Conservation (phyloP, 2,888 invertebrate genomes). For the Harpagoxenus sublaevis region DNA sequence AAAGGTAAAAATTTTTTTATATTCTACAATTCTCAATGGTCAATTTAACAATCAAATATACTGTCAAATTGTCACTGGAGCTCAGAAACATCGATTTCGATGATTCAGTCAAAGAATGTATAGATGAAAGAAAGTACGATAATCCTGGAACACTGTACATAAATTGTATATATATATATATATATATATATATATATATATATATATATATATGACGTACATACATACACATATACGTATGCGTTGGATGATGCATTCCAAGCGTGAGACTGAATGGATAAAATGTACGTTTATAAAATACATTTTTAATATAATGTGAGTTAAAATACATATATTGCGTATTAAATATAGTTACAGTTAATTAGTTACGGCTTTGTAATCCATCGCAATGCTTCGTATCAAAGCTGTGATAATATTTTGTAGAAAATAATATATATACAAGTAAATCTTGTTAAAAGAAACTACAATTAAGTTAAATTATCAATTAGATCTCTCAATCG, state of each 20-base stretch:
- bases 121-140: conserved; percentile 19
- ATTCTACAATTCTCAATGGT: background rate
- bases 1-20: background rate
- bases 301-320: background rate
- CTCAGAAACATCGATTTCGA: background rate
- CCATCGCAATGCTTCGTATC: background rate
- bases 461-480: background rate
- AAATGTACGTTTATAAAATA: conserved; percentile 77
- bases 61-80: background rate
- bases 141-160: conserved; percentile 46
- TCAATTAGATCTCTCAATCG: conserved; percentile 2
- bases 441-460: background rate
- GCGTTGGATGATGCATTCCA: conserved; percentile 80
- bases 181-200: too few species aligned
- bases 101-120: conserved; percentile 31
- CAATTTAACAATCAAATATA: background rate
- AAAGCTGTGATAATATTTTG: background rate
- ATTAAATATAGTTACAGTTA: background rate
- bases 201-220: background rate
- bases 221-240: conserved; percentile 68
- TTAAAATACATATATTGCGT: conserved; percentile 22
- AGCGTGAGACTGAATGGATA: conserved; percentile 84
- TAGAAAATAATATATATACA: conserved; percentile 12
- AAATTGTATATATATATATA: background rate
- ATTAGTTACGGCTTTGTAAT: background rate